Conservation (phyloP, 2,888 invertebrate genomes). For the Andricus curvator region DNA sequence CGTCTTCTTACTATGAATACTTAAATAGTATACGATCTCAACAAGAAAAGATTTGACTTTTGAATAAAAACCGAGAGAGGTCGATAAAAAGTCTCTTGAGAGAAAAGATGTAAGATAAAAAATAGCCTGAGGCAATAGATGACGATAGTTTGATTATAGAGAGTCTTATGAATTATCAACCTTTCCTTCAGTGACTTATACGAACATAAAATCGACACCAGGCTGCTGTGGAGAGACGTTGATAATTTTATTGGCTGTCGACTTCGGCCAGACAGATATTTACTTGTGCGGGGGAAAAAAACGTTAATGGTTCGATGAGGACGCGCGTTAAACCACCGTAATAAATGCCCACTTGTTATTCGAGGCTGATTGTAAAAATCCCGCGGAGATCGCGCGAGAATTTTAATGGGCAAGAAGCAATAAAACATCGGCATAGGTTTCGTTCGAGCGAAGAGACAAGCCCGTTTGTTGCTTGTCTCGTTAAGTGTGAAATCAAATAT, state of each 20-base stretch:
- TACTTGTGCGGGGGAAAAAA: constrained; percentile 37
- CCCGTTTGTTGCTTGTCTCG: constrained; percentile 33
- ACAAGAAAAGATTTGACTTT: background rate
- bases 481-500: constrained; percentile 41
- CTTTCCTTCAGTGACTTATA: constrained; percentile 33
- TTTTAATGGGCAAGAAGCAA: constrained; percentile 38
- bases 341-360: constrained; percentile 41
- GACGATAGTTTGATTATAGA: constrained; percentile 27
- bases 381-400: constrained; percentile 37
- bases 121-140: constrained; percentile 13
- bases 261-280: constrained; percentile 40
- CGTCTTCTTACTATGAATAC: background rate
- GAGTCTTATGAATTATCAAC: constrained; percentile 38
- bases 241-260: constrained; percentile 40
- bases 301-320: constrained; percentile 37
- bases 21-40: background rate
- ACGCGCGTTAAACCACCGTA: constrained; percentile 35
- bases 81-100: background rate
- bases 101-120: constrained; percentile 10
- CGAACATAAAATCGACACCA: constrained; percentile 39
- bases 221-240: constrained; percentile 36
- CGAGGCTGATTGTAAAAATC: constrained; percentile 38
- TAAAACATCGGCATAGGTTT: constrained; percentile 25
- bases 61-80: background rate
- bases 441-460: constrained; percentile 9